These are phyloP conservation scores for Fulmarus glacialis DNA, from an alignment of 2,113 vertebrate genomes.

Conservation along the genomic window DNA sequence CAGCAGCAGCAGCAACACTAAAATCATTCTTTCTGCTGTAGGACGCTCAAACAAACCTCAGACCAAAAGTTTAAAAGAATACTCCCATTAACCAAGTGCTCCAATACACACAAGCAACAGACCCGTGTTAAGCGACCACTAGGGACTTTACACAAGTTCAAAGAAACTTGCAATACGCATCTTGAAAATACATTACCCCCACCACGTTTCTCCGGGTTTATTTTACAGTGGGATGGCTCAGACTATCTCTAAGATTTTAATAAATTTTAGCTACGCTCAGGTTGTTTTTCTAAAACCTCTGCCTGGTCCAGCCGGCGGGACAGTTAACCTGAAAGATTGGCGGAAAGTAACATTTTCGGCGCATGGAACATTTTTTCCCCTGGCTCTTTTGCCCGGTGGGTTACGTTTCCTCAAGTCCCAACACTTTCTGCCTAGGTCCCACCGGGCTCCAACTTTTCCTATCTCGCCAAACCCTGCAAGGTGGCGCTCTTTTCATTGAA, in stretches of 20 bases:
- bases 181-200: not conserved
- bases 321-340: not conserved
- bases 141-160: conserved; percentile 34
- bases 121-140: conserved; percentile 15
- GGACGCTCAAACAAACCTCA: conserved; percentile 13
- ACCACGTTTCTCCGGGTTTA: not conserved
- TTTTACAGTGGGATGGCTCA: not conserved
- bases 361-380: not conserved
- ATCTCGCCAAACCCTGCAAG: conserved; percentile 71
- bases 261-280: not conserved
- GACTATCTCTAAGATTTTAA: not conserved
- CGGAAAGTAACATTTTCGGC: not conserved
- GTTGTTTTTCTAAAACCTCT: not conserved
- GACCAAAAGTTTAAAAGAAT: conserved; percentile 31
- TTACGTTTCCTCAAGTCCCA: conserved; percentile 4
- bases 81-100: not conserved
- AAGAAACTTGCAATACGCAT: conserved; percentile 11
- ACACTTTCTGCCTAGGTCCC: conserved; percentile 4
- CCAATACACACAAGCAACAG: not conserved
- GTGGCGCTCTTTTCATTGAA: conserved; percentile 79
- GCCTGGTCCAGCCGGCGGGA: not conserved
- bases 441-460: conserved; percentile 47
- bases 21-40: not conserved
- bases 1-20: not conserved
- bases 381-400: not conserved